These are phyloP conservation scores for Apodemus sylvaticus DNA, from an alignment of 2,113 vertebrate species.

Conservation along the genomic window DNA sequence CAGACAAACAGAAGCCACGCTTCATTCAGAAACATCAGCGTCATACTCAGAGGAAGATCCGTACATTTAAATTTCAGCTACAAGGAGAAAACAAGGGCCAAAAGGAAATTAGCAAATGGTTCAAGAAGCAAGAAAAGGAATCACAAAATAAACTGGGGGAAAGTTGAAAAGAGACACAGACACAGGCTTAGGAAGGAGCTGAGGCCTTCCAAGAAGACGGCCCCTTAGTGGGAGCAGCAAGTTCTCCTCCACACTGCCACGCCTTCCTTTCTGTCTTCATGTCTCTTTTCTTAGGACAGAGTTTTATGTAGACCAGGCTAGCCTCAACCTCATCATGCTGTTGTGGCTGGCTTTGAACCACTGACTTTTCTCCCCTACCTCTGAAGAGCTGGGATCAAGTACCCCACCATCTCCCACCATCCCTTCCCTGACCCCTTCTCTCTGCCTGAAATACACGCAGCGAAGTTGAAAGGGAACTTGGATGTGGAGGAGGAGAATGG, in stretches of 20 bases:
- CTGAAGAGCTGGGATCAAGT: neutral
- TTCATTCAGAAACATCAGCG: neutral
- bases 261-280: neutral
- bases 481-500: neutral
- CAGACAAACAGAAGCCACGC: neutral
- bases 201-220: neutral
- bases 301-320: neutral
- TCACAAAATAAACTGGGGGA: neutral
- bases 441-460: no score
- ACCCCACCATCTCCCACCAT: neutral
- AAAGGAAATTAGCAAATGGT: neutral
- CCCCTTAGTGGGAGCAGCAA: no score
- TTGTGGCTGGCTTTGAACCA: neutral
- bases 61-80: neutral
- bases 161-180: neutral
- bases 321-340: neutral
- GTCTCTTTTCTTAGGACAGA: neutral
- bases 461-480: neutral
- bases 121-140: neutral
- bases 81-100: neutral
- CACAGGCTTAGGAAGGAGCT: neutral
- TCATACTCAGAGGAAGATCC: neutral
- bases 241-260: neutral
- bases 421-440: neutral
- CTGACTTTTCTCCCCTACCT: neutral